Evolutionary conservation across 2,888 invertebrate genomes (phyloP).

Genomic region (Neocrepidodera transversa): DNA sequence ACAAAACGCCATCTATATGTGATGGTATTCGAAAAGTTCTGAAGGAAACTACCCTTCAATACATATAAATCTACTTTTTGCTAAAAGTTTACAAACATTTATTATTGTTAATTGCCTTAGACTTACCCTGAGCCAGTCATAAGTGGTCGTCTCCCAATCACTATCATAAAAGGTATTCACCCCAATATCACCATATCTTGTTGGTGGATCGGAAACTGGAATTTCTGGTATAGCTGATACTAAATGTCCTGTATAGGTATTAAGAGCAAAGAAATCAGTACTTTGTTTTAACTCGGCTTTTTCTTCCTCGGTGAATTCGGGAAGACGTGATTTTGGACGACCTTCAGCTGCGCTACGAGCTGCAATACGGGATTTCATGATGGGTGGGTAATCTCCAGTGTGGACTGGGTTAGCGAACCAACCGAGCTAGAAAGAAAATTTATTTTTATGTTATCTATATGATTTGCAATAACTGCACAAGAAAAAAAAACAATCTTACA

Average conservation of each 20-base stretch:
- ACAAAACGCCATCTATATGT: no score
- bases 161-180: conserved; percentile 27
- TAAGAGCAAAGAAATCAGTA: conserved; percentile 77
- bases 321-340: conserved; percentile 68
- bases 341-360: conserved; percentile 67
- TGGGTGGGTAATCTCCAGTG: conserved; percentile 70
- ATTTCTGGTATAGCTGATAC: conserved; percentile 48
- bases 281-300: conserved; percentile 67
- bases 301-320: conserved; percentile 68
- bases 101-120: no score
- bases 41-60: no score
- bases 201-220: conserved; percentile 17
- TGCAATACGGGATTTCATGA: conserved; percentile 68
- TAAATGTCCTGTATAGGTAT: conserved; percentile 72
- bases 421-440: conserved; percentile 41
- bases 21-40: no score
- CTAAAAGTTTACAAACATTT: no score
- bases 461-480: no score
- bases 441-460: no score
- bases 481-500: no score
- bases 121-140: conserved; percentile 37
- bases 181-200: conserved; percentile 48
- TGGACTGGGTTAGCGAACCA: conserved; percentile 66
- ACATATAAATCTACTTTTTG: no score
- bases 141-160: conserved; percentile 36